phyloP scores from a whole-genome alignment of 2,113 vertebrate genomes.

The Echinops telfairi region DNA sequence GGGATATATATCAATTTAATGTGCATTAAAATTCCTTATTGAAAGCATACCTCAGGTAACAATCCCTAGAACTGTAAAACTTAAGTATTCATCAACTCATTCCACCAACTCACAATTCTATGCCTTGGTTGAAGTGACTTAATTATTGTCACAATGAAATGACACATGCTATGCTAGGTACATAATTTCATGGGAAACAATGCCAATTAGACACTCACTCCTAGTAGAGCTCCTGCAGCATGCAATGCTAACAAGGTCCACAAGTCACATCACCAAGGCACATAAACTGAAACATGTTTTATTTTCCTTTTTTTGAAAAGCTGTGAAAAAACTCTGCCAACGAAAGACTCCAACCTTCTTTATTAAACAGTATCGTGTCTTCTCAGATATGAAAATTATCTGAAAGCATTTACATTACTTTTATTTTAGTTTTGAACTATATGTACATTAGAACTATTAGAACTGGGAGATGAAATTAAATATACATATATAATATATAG shows the following conservation, averaged over 20 bases:
- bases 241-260: slow-evolving; percentile 36
- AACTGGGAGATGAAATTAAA: background rate
- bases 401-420: background rate
- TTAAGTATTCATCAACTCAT: slow-evolving; percentile 8
- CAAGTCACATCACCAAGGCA: background rate
- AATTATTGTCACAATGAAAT: slow-evolving; percentile 74
- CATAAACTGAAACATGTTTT: background rate
- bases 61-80: slow-evolving; percentile 65
- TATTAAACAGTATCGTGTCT: background rate
- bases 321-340: background rate
- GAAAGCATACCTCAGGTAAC: slow-evolving; percentile 60
- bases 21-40: slow-evolving; percentile 67
- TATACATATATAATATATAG: too few species aligned
- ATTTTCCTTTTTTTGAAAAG: slow-evolving; percentile 12
- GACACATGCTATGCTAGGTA: slow-evolving; percentile 47
- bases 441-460: background rate
- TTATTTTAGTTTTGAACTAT: slow-evolving; percentile 1
- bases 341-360: background rate
- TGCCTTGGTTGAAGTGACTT: slow-evolving; percentile 53
- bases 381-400: background rate
- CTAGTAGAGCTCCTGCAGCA: background rate
- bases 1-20: slow-evolving; percentile 67
- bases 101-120: slow-evolving; percentile 56
- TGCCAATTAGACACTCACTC: slow-evolving; percentile 60
- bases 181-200: slow-evolving; percentile 68